A percentile compares a stretch with the other conserved stretches of the same genome.
Conservation (phyloP, 1,140 invertebrate genomes). For the Drosophila ananassae region DNA sequence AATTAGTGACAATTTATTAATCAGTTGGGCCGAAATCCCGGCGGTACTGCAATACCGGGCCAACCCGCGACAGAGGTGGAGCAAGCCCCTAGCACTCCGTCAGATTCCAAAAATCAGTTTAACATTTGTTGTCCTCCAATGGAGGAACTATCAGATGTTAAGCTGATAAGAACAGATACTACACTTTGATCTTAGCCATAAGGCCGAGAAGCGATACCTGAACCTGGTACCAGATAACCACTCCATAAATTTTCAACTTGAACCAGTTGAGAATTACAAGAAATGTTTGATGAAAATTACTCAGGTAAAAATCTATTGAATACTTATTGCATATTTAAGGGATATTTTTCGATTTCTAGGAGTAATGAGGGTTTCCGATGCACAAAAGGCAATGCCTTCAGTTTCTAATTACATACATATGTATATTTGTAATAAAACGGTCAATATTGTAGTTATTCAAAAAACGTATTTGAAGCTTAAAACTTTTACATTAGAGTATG, state of each 20-base stretch:
- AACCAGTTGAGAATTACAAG: neutral
- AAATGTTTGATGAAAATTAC: neutral
- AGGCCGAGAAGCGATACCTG: slow-evolving; percentile 84
- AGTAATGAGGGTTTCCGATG: too few relatives aligned
- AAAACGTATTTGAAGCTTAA: too few relatives aligned
- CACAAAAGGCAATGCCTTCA: too few relatives aligned
- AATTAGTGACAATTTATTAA: neutral
- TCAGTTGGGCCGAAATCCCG: slow-evolving; percentile 54
- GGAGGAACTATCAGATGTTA: slow-evolving; percentile 88
- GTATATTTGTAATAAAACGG: too few relatives aligned
- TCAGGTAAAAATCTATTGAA: too few relatives aligned
- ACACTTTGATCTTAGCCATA: slow-evolving; percentile 86
- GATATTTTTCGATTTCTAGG: too few relatives aligned
- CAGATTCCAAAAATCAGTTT: slow-evolving; percentile 81
- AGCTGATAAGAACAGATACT: slow-evolving; percentile 88
- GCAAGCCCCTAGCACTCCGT: slow-evolving; percentile 56
- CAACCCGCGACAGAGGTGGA: slow-evolving; percentile 57
- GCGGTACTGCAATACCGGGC: slow-evolving; percentile 86
- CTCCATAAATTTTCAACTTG: neutral
- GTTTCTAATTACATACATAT: too few relatives aligned
- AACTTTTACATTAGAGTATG: too few relatives aligned
- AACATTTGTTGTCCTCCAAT: slow-evolving; percentile 87
- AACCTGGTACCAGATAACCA: neutral
- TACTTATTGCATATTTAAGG: too few relatives aligned
- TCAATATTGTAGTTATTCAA: too few relatives aligned